phyloP scores from a whole-genome alignment of 1,140 invertebrate species.

The Macrobrachium nipponense region DNA sequence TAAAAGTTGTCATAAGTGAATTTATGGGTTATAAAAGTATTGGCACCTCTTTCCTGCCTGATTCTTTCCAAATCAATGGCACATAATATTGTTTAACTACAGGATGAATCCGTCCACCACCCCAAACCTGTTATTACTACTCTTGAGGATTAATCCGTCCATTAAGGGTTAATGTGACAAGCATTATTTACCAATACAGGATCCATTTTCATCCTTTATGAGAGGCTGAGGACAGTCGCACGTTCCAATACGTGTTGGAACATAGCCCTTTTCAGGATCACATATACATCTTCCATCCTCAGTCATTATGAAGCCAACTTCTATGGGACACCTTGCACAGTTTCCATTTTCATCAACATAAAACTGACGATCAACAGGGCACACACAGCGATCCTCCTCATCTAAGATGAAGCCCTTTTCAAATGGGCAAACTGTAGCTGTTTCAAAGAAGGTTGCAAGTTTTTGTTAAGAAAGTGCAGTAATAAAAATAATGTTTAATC shows the following conservation, averaged over 20 bases:
- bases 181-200: slow-evolving; percentile 72
- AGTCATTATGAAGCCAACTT: slow-evolving; percentile 75
- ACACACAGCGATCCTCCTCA: slow-evolving; percentile 79
- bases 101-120: no score
- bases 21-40: no score
- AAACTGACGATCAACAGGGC: slow-evolving; percentile 75
- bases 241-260: slow-evolving; percentile 79
- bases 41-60: no score
- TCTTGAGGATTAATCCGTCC: no score
- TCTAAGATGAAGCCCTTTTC: slow-evolving; percentile 80
- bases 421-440: slow-evolving; percentile 75
- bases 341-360: slow-evolving; percentile 76
- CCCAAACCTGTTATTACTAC: no score
- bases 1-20: no score
- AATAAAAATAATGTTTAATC: neutral
- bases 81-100: no score
- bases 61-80: no score
- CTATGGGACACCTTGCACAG: slow-evolving; percentile 72
- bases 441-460: neutral
- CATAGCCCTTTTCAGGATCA: slow-evolving; percentile 74
- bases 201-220: slow-evolving; percentile 74
- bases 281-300: slow-evolving; percentile 83
- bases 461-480: neutral
- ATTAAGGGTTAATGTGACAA: no score
- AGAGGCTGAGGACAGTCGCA: slow-evolving; percentile 85